A percentile compares a stretch with the other conserved stretches of the same genome.
Evolutionary conservation across 1,140 invertebrate genomes (phyloP).

Genomic region (Micrasema longulum): DNA sequence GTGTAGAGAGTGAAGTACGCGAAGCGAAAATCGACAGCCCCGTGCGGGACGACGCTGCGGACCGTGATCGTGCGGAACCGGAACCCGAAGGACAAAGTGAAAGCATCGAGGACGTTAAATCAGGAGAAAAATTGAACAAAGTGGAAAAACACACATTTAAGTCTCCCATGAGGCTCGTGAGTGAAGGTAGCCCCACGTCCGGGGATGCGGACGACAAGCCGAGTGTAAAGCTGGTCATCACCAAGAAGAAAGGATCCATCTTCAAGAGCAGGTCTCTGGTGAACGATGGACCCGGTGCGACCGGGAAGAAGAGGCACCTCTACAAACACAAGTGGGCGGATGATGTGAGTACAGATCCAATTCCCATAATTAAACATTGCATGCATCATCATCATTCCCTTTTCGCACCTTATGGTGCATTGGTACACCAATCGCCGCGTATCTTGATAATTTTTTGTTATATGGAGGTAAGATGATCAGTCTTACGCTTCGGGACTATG

Average conservation of each 20-base stretch:
- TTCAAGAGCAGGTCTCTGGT: conserved; percentile 86
- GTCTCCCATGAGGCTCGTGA: conserved; percentile 59
- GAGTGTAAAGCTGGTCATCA: conserved; percentile 75
- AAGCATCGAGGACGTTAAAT: conserved; percentile 24
- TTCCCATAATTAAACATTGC: not conserved
- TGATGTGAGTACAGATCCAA: conserved; percentile 67
- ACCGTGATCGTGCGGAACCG: conserved; percentile 15
- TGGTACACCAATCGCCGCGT: no score
- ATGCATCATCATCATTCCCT: no score
- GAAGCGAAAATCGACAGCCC: conserved; percentile 38
- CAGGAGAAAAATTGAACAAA: conserved; percentile 42
- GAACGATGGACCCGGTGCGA: conserved; percentile 71
- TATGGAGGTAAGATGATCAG: no score
- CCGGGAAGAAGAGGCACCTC: conserved; percentile 83
- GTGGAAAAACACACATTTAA: conserved; percentile 60
- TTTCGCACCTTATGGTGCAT: no score
- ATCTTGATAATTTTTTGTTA: no score
- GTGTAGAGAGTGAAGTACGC: conserved; percentile 35
- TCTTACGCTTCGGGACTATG: no score
- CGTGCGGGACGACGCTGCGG: conserved; percentile 26
- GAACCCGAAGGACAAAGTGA: conserved; percentile 42
- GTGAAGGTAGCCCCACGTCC: conserved; percentile 57
- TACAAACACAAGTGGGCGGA: conserved; percentile 91
- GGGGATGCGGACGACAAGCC: conserved; percentile 63
- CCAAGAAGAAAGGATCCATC: conserved; percentile 87